Conservation (phyloP, 2,888 invertebrate species). For the Yponomeuta plumbellus region DNA sequence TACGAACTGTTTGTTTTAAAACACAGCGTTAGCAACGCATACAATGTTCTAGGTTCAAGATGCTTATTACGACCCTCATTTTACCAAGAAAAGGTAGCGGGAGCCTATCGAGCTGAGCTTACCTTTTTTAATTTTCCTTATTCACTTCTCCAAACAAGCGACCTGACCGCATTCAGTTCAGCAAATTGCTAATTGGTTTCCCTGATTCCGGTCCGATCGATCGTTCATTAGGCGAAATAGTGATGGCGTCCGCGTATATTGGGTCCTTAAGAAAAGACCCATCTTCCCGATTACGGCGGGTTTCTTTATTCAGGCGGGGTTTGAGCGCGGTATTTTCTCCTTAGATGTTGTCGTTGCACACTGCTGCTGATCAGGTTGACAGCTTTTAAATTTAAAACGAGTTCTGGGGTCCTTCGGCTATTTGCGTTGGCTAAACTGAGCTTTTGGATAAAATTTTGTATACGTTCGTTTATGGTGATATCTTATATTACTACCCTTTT, state of each 20-base stretch:
- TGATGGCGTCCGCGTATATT: background rate
- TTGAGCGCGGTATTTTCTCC: conserved; percentile 1
- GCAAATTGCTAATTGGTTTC: background rate
- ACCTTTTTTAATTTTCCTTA: background rate
- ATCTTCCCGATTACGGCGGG: background rate
- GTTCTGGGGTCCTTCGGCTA: no score
- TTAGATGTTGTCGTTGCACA: background rate
- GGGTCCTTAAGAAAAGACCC: conserved; percentile 2
- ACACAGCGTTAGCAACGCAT: no score
- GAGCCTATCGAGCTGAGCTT: background rate
- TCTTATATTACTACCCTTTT: no score
- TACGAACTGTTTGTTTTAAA: no score
- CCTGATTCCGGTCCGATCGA: background rate
- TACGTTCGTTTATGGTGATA: no score
- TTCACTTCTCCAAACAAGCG: background rate
- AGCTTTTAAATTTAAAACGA: no score
- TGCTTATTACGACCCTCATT: no score
- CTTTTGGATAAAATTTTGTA: no score
- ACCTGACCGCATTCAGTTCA: background rate
- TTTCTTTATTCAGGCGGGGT: background rate
- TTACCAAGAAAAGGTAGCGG: no score
- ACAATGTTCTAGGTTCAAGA: no score
- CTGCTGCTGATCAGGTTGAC: background rate
- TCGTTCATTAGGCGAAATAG: background rate
- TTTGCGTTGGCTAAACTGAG: no score